A percentile compares a stretch with the other conserved stretches of the same genome.
Conservation (phyloP, 2,797 vertebrate species). For the Falco naumanni region DNA sequence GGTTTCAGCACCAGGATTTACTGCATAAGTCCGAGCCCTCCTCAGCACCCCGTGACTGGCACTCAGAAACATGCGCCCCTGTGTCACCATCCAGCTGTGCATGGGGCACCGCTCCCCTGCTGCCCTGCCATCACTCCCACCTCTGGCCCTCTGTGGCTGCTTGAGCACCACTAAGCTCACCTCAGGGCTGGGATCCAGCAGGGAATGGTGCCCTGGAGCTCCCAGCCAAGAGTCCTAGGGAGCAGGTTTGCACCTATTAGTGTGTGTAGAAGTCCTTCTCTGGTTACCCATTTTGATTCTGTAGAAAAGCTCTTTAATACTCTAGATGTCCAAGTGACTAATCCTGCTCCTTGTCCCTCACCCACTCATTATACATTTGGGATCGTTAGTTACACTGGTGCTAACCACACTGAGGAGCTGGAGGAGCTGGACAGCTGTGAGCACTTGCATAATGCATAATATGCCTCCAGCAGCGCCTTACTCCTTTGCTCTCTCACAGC, state of each 20-base stretch:
- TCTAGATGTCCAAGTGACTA: background rate
- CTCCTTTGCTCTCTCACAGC: background rate
- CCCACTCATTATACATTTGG: background rate
- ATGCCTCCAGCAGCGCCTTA: background rate
- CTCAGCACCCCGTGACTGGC: rapidly evolving
- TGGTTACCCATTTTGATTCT: background rate
- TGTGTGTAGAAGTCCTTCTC: rapidly evolving
- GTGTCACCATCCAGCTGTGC: background rate
- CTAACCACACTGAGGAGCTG: background rate
- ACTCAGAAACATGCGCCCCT: background rate
- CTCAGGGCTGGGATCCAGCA: background rate
- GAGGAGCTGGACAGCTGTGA: background rate
- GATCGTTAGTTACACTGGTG: background rate
- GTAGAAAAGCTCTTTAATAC: background rate
- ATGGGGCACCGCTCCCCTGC: rapidly evolving
- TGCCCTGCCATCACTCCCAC: background rate
- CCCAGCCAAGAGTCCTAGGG: background rate
- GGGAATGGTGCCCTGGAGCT: background rate
- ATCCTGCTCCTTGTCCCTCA: background rate
- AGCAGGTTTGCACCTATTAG: rapidly evolving
- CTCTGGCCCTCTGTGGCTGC: background rate
- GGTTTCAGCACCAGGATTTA: background rate
- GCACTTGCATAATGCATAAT: background rate
- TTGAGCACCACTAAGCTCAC: rapidly evolving
- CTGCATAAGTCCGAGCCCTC: rapidly evolving